These are phyloP conservation scores for Coenonympha arcania DNA, from an alignment of 2,888 invertebrate species.

Conservation along the genomic window DNA sequence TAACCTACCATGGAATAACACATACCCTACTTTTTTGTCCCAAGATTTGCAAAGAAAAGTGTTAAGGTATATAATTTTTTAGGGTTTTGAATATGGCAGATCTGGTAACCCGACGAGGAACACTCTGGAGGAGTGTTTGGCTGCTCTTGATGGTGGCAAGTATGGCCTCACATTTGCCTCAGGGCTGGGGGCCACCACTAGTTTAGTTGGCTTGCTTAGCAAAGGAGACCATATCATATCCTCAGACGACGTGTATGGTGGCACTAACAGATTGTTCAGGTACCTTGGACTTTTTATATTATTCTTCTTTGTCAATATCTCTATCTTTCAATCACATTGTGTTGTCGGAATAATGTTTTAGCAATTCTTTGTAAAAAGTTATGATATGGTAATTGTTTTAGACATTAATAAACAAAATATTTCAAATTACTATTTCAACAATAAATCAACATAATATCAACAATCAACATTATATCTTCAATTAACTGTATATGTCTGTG, in stretches of 20 bases:
- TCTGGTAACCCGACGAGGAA: conserved; percentile 96
- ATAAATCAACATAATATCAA: too few relatives aligned
- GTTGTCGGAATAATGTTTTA: too few relatives aligned
- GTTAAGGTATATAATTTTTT: conserved; percentile 27
- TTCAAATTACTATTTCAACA: too few relatives aligned
- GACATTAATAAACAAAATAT: too few relatives aligned
- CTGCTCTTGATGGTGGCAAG: conserved; percentile 91
- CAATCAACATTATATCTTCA: too few relatives aligned
- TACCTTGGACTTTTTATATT: conserved; percentile 32
- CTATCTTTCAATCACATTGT: too few relatives aligned
- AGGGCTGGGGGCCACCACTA: conserved; percentile 90
- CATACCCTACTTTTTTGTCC: too few relatives aligned
- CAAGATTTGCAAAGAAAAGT: neutral
- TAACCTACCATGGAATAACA: too few relatives aligned
- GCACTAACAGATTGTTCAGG: conserved; percentile 83
- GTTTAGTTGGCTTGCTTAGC: conserved; percentile 81
- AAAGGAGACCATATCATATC: conserved; percentile 92
- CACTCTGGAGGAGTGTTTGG: conserved; percentile 90
- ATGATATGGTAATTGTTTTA: too few relatives aligned
- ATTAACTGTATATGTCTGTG: too few relatives aligned
- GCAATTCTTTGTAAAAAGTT: too few relatives aligned
- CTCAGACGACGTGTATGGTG: conserved; percentile 96
- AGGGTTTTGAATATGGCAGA: conserved; percentile 94
- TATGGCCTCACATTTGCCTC: conserved; percentile 89
- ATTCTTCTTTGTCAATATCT: neutral